Conservation (phyloP, 2,113 vertebrate species). For the Burhinus bistriatus region DNA sequence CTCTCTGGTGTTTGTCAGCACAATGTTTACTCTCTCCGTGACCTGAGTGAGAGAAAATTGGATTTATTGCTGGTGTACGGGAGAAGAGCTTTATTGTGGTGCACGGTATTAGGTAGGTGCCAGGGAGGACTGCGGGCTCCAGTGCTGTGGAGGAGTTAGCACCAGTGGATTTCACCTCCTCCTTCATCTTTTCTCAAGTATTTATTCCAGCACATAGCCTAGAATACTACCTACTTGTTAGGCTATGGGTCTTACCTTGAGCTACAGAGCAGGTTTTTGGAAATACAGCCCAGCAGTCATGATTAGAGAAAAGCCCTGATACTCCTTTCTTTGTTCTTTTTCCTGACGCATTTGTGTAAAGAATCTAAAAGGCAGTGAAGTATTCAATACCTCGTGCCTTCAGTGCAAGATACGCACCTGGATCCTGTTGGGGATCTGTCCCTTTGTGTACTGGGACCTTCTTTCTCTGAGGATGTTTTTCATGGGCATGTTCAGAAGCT, state of each 20-base stretch:
- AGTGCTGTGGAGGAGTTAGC: neutral
- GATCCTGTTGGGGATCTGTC: neutral
- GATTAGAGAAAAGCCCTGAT: neutral
- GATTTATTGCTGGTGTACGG: neutral
- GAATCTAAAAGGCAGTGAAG: neutral
- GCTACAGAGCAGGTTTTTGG: neutral
- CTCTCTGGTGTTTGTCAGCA: neutral
- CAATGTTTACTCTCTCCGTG: neutral
- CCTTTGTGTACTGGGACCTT: neutral
- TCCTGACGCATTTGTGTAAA: neutral
- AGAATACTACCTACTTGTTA: neutral
- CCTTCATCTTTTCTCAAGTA: neutral
- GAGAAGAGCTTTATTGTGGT: neutral
- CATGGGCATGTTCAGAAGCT: neutral
- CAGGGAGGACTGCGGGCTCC: neutral
- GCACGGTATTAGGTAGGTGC: neutral
- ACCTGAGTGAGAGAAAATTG: neutral
- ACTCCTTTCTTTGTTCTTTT: neutral
- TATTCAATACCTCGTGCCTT: rapidly evolving
- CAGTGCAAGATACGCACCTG: neutral
- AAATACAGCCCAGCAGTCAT: neutral
- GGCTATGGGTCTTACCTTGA: neutral
- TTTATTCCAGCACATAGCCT: neutral
- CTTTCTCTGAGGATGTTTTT: neutral
- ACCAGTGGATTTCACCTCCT: neutral